Base-by-base conservation (phyloP, 2,797 vertebrate genomes). In the Anabacerthia variegaticeps region DNA sequence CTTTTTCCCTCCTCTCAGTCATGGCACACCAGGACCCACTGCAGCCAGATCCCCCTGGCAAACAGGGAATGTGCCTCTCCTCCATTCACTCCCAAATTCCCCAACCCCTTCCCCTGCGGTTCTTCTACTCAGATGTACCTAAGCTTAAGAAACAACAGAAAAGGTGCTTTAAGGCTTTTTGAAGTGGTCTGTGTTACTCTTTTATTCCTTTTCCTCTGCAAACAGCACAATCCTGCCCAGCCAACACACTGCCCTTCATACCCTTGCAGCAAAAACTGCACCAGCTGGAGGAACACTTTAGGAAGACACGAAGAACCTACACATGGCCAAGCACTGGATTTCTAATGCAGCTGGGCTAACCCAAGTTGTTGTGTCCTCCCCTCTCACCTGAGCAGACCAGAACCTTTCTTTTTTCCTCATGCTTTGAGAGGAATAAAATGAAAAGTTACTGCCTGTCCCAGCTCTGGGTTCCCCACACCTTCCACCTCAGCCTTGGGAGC, bases 91-190 rank as follows among this genome's bases (percentile, higher is more conserved):
- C 54, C 30, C 12, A 21, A 78, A 39, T 58, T 63, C 30, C 36
- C 36, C 39, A 51, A 32, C 9, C 28, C 4, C 39, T 69, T 56
- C 4, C 2, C 1, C 1, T 17, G 34, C 1, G 0, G 23, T 43
- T 41, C n/a, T 72, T 39, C 52, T 48, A 7, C 43, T 44, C 52
- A 14, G 13, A 30, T 6, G 11, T 14, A 23, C 21, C 12, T 65
- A 62, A 85, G 17, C 43, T 7, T 12, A 65, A 27, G 32, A 1
- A 75, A 55, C 36, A 56, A 63, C 9, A 22, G 26, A 32, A 76
- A 75, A 77, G 18, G 15, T 26, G 18, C 20, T 24, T 26, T 7
- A 44, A 72, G 24, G 8, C 15, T 65, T 67, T 72, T 41, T 34
- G 12, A 62, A 74, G 26, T 30, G 1, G 56, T 13, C 18, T 8